Evolutionary conservation across 2,113 vertebrate species (phyloP), one percentile per base, ranked within the genome.

Genomic region (Megaptera novaeangliae): DNA sequence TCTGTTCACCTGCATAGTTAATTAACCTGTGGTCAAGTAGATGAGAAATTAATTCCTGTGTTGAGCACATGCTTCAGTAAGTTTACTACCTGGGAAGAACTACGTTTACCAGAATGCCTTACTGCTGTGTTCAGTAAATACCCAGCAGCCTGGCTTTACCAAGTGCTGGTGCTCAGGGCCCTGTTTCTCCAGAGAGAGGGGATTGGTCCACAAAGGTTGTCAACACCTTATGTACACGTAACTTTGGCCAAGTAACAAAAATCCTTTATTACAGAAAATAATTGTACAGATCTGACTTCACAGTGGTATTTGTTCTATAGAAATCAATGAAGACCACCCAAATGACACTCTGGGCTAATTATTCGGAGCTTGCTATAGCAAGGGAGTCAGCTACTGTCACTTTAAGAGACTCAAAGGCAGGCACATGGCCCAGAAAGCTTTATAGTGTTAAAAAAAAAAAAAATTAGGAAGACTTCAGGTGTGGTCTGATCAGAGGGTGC

Each of bases 31-130:
- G 66, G 44, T 64, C 61, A 82, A 82, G 44, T 81, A 41, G 75
- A 77, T 39, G 74, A 78, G 61, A 91, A 97, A 90, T 94, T 87
- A 92, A 39, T 93, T 87, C 39, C 39, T 61, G 20, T 63, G 39
- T 23, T 25, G 57, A 88, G 21, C 49, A 49, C 18, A 59, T 59
- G 74, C 23, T 84, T 74, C 88, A 21, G 36, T 71, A 88, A 84
- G 29, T 95, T 88, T 23, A 74, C 87, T 81, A 7, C 44, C n/a
- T 29, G 44, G 36, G 2, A 77, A 84, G n/a, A 85, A 68, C 31
- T 34, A 23, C n/a, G 31, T 13, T 90, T 55, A 52, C 13, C 31
- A 84, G 36, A 88, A 14, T 10, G 20, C 13, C 80, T 25, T 12
- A 29, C 69, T 34, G 11, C 2, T 25, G 17, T 31, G 31, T 34